These are phyloP conservation scores for Lithophane ornitopus DNA, from an alignment of 2,888 invertebrate species.

Conservation along the genomic window DNA sequence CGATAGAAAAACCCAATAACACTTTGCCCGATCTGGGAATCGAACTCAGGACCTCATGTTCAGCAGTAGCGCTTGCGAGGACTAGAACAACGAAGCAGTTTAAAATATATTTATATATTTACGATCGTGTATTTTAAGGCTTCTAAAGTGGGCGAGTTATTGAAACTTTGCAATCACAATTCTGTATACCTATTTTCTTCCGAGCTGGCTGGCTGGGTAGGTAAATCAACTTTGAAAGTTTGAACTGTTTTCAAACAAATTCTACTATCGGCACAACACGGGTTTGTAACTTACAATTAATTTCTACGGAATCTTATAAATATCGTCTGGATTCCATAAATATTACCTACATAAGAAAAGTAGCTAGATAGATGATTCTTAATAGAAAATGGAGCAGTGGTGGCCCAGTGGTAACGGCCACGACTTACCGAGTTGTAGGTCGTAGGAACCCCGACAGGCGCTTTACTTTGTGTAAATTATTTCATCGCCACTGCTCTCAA, in stretches of 20 bases:
- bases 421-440: no score
- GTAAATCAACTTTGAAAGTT: not conserved
- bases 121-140: not conserved
- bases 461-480: no score
- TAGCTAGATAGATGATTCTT: not conserved
- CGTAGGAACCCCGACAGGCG: no score
- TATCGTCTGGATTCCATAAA: not conserved
- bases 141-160: not conserved
- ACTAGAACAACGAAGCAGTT: not conserved
- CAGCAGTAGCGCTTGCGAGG: no score
- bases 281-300: no score
- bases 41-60: no score
- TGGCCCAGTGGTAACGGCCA: no score
- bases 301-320: not conserved
- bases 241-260: conserved; percentile 2
- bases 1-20: not conserved
- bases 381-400: no score
- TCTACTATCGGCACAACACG: not conserved
- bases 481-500: no score
- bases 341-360: not conserved
- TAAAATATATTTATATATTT: not conserved
- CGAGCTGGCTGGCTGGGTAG: no score
- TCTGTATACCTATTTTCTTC: not conserved
- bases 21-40: not conserved
- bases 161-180: conserved; percentile 11